Base-by-base conservation (phyloP, 2,113 vertebrate genomes). In the Corythaixoides concolor region DNA sequence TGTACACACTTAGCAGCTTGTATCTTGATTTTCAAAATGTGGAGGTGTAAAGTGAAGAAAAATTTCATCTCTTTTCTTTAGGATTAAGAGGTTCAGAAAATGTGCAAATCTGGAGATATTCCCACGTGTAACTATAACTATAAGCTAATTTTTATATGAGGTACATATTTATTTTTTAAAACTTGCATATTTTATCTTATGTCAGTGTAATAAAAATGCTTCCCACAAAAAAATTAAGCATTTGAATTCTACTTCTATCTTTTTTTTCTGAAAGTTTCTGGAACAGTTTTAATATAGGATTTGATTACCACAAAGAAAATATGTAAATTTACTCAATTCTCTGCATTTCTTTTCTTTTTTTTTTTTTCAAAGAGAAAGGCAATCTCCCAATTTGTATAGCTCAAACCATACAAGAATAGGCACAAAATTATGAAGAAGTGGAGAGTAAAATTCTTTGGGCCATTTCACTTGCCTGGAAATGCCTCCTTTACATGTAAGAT, bases 1-100 rank as follows among this genome's bases (percentile, higher is more conserved):
- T 75, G 66, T 55, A 85, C 59, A 92, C 39, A 63, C 37, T 91
- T 77, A 90, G 66, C 83, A 91, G 84, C 53, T 91, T 85, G 30
- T 84, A 87, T 76, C 58, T 89, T 94, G 37, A 33, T 97, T 94
- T 94, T 89, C 66, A 90, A 19, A 75, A 85, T 70, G 66, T 94
- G 89, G 81, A 92, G 74, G 90, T 92, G 80, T 92, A 63, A 85
- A 87, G 45, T 66, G 73, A 90, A 41, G 76, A 88, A 87, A 81
- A 92, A 68, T 12, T 62, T 78, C 13, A 73, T 87, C 62, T 89
- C 13, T 58, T 77, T 84, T 89, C 81, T 86, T 90, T 59, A 79
- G 79, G 60, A 94, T 91, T 93, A 69, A 19, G 12, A 72, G 41
- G 15, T 39, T 93, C 58, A 50, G 59, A 90, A 93, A 85, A 69